These are phyloP conservation scores for Lophius americanus DNA, from an alignment of 2,797 vertebrate species.

Conservation along the genomic window DNA sequence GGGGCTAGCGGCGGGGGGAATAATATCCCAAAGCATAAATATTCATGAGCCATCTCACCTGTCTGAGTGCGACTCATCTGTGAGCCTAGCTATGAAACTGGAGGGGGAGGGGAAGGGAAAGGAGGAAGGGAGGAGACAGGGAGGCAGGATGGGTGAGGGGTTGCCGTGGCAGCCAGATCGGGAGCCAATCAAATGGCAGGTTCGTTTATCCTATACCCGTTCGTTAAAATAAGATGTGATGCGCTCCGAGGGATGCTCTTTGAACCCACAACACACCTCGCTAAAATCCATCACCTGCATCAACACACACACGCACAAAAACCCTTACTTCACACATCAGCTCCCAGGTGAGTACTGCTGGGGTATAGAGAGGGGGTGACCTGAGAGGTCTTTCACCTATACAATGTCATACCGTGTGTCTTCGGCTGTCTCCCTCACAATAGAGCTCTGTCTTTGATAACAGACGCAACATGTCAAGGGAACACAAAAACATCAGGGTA, in stretches of 20 bases:
- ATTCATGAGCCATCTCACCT: constrained; percentile 83
- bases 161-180: constrained; percentile 72
- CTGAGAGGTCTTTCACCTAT: constrained; percentile 71
- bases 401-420: constrained; percentile 71
- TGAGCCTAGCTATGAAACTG: constrained; percentile 66
- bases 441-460: constrained; percentile 52
- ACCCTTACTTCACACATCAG: constrained; percentile 62
- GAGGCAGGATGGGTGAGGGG: constrained; percentile 69
- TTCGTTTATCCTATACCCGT: constrained; percentile 48
- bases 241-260: constrained; percentile 72
- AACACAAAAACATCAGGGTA: constrained; percentile 32
- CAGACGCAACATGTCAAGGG: constrained; percentile 45
- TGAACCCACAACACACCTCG: constrained; percentile 76
- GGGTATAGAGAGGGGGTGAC: constrained; percentile 55
- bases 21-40: constrained; percentile 81
- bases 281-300: constrained; percentile 79
- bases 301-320: constrained; percentile 47
- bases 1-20: constrained; percentile 73
- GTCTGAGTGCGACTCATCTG: constrained; percentile 80
- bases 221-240: constrained; percentile 71
- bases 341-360: constrained; percentile 70
- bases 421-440: constrained; percentile 38
- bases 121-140: constrained; percentile 54
- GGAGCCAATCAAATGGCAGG: constrained; percentile 63
- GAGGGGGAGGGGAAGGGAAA: constrained; percentile 20